Evolutionary conservation across 2,888 invertebrate species (phyloP).

Genomic region (Chymomyza procnemis): DNA sequence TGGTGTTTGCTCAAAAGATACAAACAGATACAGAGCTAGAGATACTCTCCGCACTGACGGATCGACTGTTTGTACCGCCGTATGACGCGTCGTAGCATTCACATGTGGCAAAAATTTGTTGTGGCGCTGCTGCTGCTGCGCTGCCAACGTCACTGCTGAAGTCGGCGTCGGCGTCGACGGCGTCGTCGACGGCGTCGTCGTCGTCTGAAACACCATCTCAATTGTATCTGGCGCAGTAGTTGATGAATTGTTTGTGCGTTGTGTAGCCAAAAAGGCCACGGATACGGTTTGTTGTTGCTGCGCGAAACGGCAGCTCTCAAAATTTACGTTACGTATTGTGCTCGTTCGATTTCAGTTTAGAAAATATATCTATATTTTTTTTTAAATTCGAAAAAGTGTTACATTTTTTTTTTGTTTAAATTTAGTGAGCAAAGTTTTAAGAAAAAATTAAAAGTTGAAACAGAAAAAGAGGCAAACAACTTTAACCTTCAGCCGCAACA

Average conservation of each 20-base stretch:
- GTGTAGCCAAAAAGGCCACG: constrained; percentile 13
- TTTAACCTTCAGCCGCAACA: constrained; percentile 47
- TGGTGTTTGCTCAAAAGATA: constrained; percentile 6
- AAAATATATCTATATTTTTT: neutral
- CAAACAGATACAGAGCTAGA: constrained; percentile 79
- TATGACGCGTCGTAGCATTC: no score
- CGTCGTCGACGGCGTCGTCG: neutral
- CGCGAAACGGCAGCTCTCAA: constrained; percentile 4
- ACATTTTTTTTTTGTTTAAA: neutral
- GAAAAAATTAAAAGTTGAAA: neutral
- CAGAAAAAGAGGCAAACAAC: neutral
- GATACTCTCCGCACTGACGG: constrained; percentile 44
- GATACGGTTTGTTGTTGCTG: constrained; percentile 12
- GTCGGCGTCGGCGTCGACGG: neutral
- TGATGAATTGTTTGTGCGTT: constrained; percentile 32
- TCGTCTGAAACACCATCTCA: constrained; percentile 21
- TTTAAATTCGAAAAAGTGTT: neutral
- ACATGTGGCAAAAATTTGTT: constrained; percentile 29
- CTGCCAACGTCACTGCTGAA: neutral
- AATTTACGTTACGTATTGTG: neutral
- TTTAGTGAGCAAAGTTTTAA: neutral
- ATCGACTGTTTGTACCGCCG: no score
- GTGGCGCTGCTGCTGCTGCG: neutral
- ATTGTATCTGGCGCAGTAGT: constrained; percentile 36
- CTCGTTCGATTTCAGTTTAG: neutral